Percentiles rank a stretch among this genome's conserved stretches.
Evolutionary conservation across 2,113 vertebrate genomes (phyloP).

Genomic region (Pelodiscus sinensis): DNA sequence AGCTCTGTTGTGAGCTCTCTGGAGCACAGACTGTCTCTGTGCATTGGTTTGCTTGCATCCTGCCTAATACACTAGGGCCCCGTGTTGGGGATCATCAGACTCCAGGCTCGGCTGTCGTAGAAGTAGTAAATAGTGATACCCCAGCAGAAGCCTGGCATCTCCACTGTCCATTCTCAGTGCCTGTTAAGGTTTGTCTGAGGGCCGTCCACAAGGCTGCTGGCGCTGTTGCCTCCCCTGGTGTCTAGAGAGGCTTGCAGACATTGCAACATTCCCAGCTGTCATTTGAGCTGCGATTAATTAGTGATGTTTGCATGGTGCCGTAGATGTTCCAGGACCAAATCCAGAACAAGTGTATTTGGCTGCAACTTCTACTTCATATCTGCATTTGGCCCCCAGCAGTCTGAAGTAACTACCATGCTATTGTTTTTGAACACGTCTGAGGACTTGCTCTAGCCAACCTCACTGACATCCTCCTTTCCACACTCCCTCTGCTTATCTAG

Average conservation of each 20-base stretch:
- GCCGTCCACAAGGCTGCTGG: background rate
- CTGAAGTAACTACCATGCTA: background rate
- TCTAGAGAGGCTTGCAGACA: conserved; percentile 3
- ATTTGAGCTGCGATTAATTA: conserved; percentile 39
- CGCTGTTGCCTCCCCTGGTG: background rate
- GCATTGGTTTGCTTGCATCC: background rate
- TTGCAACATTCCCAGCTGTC: background rate
- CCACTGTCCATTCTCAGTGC: background rate
- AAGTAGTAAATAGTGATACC: background rate
- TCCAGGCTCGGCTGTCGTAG: background rate
- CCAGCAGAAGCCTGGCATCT: background rate
- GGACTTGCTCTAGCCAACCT: conserved; percentile 10
- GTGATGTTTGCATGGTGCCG: background rate
- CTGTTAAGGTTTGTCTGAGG: background rate
- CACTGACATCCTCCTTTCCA: background rate
- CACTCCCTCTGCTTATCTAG: background rate
- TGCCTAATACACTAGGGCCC: background rate
- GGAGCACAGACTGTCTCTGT: background rate
- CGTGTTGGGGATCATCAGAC: background rate
- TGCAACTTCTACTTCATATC: background rate
- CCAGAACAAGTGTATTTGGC: background rate
- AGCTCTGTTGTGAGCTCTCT: fast-evolving
- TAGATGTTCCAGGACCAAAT: conserved; percentile 25
- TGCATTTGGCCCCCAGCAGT: conserved; percentile 7
- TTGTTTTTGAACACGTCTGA: conserved; percentile 34